Evolutionary conservation across 2,113 vertebrate genomes (phyloP).

Genomic region (Uria lomvia): DNA sequence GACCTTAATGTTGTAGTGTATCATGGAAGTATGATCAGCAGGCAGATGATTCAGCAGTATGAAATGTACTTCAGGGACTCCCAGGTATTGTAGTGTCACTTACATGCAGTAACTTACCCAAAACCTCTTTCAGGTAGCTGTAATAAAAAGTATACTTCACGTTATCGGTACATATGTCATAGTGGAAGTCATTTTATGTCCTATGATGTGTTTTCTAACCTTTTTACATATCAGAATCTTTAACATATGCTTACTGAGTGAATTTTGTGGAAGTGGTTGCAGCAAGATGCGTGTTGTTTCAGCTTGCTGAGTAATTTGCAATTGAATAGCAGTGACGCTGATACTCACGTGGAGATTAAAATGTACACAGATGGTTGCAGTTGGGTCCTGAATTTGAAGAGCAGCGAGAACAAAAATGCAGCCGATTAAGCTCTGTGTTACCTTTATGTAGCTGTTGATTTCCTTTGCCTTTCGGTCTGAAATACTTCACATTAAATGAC

Average conservation of each 20-base stretch:
- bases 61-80: constrained; percentile 98
- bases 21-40: constrained; percentile 94
- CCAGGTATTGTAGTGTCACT: constrained; percentile 77
- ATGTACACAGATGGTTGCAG: neutral
- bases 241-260: neutral
- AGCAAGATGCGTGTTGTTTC: neutral
- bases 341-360: neutral
- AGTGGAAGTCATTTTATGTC: neutral
- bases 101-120: neutral
- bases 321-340: neutral
- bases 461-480: neutral
- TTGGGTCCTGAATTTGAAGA: constrained; percentile 1
- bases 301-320: neutral
- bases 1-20: constrained; percentile 95
- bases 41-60: constrained; percentile 99
- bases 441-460: neutral
- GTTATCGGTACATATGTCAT: neutral
- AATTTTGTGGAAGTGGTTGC: neutral
- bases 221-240: neutral
- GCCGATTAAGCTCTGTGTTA: neutral
- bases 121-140: neutral
- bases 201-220: neutral
- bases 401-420: neutral
- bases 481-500: neutral
- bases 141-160: neutral